Evolutionary conservation across 2,888 invertebrate species (phyloP), one percentile per base, ranked within the genome.

Genomic region (Lycaena phlaeas): DNA sequence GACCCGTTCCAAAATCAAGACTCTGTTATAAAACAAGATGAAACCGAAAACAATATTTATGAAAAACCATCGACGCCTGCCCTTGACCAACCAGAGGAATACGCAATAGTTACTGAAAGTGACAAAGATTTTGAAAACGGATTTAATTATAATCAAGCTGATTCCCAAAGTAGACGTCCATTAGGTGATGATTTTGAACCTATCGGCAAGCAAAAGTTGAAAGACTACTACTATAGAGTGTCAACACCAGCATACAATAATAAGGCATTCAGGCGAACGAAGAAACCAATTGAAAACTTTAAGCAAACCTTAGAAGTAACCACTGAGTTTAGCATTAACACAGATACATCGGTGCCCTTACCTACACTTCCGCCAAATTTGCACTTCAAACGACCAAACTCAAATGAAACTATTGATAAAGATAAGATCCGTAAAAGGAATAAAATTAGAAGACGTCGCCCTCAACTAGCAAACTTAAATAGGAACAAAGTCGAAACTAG

Each of bases 91-190:
- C 66, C 70, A 7, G 81, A 81, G 52, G 78, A 79, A 54, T 75
- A 68, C 49, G 66, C 76, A 38, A 78, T 79, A 50, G 76, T 81
- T 38, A 81, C 82, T 31, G 79, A 84, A 58, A 64, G 63, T 45
- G 77, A 79, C 25, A 76, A 76, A 49, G 70, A 60, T 56, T 73
- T 73, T 59, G 76, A 71, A 46, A 79, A 78, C 63, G 71, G 68
- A 61, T 71, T 76, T 58, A 67, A 59, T 49, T 79, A 79, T 64
- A 61, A 58, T 41, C 67, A 74, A 50, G 59, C 69, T 56, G 81
- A 84, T 66, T 68, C 76, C 51, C 79, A 82, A 74, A 82, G 72
- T 54, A 73, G 77, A 57, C 75, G 75, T 56, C 84, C 84, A 41
- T 56, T 72, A 47, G 79, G 74, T 45, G 78, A 82, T 50, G 81